Evolutionary conservation across 2,888 invertebrate species (phyloP), one percentile per base, ranked within the genome.

Genomic region (Desoria tigrina): DNA sequence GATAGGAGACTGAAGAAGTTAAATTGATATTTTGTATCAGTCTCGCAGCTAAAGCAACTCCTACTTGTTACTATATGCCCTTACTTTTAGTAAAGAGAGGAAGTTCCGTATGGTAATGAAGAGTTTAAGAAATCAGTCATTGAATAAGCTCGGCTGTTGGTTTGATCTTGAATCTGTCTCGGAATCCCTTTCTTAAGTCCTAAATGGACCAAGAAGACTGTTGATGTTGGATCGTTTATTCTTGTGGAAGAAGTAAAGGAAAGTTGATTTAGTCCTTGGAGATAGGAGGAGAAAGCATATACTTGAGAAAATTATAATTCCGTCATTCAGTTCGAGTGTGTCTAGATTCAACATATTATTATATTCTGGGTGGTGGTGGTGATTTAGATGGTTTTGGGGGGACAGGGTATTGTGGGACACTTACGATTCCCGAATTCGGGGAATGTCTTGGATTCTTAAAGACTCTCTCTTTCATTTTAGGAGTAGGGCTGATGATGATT

Each of bases 401-500:
- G 32, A 32, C 4, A 32, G 32, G 32, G 32, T 32, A 32, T 32
- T 32, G 32, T 32, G 32, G 32, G 32, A 11, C 32, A 32, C 32
- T 32, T 11, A 7, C 4, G 32, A 32, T 7, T 32, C 32, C 11
- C 4, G 32, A n/a, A 32, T 32, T 32, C 32, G 32, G 11, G 32
- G n/a, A n/a, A 32, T 32, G 32, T 32, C 32, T 32, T 32, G 4
- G 32, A 32, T 32, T 66, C 56, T 61, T 66, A 55, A 57, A 57
- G 39, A 45, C 45, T 57, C 26, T 37, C n/a, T 27, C 50, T 51
- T 61, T 61, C 27, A 32, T 2, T 50, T 37, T 61, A 53, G 28
- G 42, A n/a, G n/a, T n/a, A n/a, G n/a, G n/a, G 39, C 37, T 61
- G 61, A 51, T 68, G 68, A 72, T 74, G 72, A 74, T 71, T 71